These are phyloP conservation scores for Drosophila hydei DNA, from an alignment of 1,140 invertebrate genomes.

Conservation along the genomic window DNA sequence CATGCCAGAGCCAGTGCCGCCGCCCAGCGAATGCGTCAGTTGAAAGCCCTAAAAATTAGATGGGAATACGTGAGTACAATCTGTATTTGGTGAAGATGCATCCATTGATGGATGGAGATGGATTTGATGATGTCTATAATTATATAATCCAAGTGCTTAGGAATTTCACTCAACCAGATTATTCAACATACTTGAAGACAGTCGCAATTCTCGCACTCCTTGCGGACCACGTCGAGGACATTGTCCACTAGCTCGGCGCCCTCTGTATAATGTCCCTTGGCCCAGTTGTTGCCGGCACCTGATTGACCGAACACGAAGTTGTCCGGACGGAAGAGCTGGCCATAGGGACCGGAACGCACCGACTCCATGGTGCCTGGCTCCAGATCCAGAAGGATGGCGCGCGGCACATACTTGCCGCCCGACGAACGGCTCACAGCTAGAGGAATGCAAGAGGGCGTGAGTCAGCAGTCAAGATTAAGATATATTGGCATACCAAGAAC, in stretches of 20 bases:
- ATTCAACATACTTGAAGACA: constrained; percentile 87
- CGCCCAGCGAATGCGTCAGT: constrained; percentile 90
- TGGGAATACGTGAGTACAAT: too few species aligned
- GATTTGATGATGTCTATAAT: too few species aligned
- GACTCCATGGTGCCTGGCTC: constrained; percentile 92
- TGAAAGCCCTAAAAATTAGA: constrained; percentile 89
- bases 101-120: too few species aligned
- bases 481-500: not conserved
- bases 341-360: constrained; percentile 89
- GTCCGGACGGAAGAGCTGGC: constrained; percentile 90
- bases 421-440: constrained; percentile 79
- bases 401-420: constrained; percentile 91
- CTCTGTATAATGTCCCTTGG: constrained; percentile 92
- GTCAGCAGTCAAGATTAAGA: not conserved
- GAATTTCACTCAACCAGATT: too few species aligned
- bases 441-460: constrained; percentile 16
- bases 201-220: constrained; percentile 90
- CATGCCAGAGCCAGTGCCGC: constrained; percentile 92
- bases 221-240: constrained; percentile 91
- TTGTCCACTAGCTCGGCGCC: constrained; percentile 91
- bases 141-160: too few species aligned
- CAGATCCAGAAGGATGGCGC: constrained; percentile 90
- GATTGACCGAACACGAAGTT: constrained; percentile 90
- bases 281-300: constrained; percentile 84
- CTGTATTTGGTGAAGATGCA: too few species aligned